These are phyloP conservation scores for Mus minutoides DNA, from an alignment of 2,797 vertebrate genomes.

Conservation along the genomic window DNA sequence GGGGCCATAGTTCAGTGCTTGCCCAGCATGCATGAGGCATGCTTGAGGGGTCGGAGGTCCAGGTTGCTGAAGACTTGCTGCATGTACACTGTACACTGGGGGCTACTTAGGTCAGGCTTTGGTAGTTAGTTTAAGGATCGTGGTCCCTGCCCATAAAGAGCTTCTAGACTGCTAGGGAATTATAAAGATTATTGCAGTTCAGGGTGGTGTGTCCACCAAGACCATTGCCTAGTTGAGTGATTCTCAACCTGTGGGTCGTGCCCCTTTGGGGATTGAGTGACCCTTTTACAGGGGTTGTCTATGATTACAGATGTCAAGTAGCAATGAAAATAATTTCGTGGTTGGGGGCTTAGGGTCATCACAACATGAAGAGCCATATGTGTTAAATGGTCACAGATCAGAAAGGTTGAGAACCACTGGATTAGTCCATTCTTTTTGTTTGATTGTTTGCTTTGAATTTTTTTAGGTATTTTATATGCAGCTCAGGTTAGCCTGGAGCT, in stretches of 20 bases:
- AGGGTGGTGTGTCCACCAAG: background rate
- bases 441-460: background rate
- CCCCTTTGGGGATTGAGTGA: background rate
- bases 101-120: background rate
- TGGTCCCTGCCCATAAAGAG: background rate
- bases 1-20: background rate
- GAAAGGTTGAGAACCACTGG: background rate
- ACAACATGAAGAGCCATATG: background rate
- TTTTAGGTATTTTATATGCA: background rate
- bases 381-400: background rate
- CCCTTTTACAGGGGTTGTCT: background rate
- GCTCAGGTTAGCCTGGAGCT: background rate
- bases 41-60: background rate
- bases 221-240: background rate
- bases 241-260: background rate
- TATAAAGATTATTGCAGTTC: conserved; percentile 17
- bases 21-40: background rate
- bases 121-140: conserved; percentile 21
- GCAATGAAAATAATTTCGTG: background rate
- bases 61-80: background rate
- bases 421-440: background rate
- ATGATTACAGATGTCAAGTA: background rate
- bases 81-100: background rate
- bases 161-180: background rate
- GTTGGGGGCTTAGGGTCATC: background rate